Conservation (phyloP, 2,113 vertebrate genomes). For the Anser brachyrhynchus region DNA sequence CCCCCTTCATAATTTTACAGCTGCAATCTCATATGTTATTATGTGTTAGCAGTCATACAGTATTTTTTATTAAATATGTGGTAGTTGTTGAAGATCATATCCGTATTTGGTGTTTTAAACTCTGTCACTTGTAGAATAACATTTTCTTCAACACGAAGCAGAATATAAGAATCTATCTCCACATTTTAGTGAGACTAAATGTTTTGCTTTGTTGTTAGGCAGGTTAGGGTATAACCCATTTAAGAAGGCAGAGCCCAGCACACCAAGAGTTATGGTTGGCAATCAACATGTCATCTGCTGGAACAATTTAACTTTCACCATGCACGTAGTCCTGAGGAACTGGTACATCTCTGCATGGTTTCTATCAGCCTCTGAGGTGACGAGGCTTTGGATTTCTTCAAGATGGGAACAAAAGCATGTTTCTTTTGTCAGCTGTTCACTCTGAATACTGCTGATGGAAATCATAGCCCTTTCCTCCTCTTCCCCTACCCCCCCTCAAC, state of each 20-base stretch:
- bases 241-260: background rate
- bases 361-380: background rate
- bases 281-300: background rate
- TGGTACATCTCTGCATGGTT: background rate
- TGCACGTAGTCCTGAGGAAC: background rate
- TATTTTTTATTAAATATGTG: background rate
- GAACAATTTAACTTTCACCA: background rate
- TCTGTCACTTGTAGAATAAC: background rate
- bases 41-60: background rate
- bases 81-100: background rate
- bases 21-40: background rate
- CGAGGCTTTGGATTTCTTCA: conserved; percentile 13
- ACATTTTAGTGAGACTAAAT: background rate
- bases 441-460: conserved; percentile 22
- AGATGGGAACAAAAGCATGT: background rate
- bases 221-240: background rate
- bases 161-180: background rate
- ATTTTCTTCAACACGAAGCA: background rate
- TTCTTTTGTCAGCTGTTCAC: conserved; percentile 8
- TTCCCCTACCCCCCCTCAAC: background rate
- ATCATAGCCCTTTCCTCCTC: background rate
- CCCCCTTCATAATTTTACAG: background rate
- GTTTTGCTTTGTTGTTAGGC: background rate
- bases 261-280: background rate
- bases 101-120: background rate